These are phyloP conservation scores for Magallana angulata DNA, from an alignment of 1,140 invertebrate genomes.

Conservation along the genomic window DNA sequence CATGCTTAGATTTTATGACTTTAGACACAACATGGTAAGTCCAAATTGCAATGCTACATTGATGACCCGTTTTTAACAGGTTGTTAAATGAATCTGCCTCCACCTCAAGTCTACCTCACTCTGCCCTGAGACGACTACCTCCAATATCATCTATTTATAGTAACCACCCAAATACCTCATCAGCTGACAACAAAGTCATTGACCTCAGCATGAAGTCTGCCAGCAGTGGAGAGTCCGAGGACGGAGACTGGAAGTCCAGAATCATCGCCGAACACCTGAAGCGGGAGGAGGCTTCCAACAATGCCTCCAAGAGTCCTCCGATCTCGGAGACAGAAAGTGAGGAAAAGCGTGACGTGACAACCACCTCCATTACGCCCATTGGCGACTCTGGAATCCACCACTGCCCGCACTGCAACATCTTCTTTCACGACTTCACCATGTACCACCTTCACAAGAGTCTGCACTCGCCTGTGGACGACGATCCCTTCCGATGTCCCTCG, in stretches of 20 bases:
- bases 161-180: conserved; percentile 35
- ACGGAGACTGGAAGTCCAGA: conserved; percentile 65
- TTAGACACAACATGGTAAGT: neutral
- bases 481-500: conserved; percentile 74
- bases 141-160: conserved; percentile 54
- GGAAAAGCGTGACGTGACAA: conserved; percentile 71
- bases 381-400: conserved; percentile 74
- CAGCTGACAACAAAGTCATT: conserved; percentile 67
- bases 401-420: conserved; percentile 76
- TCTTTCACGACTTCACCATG: conserved; percentile 77
- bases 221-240: conserved; percentile 65
- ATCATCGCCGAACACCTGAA: conserved; percentile 45
- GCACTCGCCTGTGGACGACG: conserved; percentile 72
- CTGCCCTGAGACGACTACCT: conserved; percentile 52
- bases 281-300: neutral
- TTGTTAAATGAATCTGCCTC: conserved; percentile 36
- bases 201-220: conserved; percentile 74
- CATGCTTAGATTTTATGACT: neutral
- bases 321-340: conserved; percentile 71
- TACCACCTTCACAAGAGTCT: conserved; percentile 76
- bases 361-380: conserved; percentile 69
- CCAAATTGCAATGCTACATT: neutral
- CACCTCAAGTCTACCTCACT: conserved; percentile 58
- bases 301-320: conserved; percentile 44
- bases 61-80: conserved; percentile 24